phyloP scores from a whole-genome alignment of 2,113 vertebrate genomes.

The Gymnobelideus leadbeateri region DNA sequence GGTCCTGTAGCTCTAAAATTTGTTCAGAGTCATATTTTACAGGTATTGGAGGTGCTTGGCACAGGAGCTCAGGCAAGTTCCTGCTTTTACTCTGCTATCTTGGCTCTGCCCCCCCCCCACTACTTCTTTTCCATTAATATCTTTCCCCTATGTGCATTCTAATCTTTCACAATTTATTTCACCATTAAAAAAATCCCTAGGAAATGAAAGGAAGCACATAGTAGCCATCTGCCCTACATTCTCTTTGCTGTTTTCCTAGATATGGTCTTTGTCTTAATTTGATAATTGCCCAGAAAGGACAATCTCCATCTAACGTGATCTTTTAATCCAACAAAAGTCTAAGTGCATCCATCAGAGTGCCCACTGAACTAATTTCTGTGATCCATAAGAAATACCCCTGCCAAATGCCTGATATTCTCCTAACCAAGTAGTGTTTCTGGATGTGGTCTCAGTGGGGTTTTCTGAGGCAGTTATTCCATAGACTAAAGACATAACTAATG shows the following conservation, averaged over 20 bases:
- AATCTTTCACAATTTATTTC: neutral
- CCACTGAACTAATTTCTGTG: neutral
- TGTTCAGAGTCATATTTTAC: too few species aligned
- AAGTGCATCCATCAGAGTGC: too few species aligned
- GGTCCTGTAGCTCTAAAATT: too few species aligned
- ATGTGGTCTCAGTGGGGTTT: neutral
- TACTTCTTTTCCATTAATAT: neutral
- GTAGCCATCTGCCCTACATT: neutral
- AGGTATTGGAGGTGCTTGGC: too few species aligned
- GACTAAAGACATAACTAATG: neutral
- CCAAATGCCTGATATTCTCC: neutral
- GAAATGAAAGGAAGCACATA: neutral
- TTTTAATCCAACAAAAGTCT: too few species aligned
- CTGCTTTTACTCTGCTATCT: too few species aligned
- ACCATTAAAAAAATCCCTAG: neutral
- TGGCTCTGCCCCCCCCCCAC: too few species aligned
- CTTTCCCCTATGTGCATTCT: neutral
- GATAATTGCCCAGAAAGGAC: too few species aligned
- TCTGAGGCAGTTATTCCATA: neutral
- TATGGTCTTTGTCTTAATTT: neutral
- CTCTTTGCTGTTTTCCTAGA: neutral
- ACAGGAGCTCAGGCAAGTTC: too few species aligned
- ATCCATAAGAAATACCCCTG: neutral
- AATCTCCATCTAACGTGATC: neutral
- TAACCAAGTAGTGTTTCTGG: neutral